Evolutionary conservation across 1,140 invertebrate species (phyloP), one percentile per base, ranked within the genome.

Genomic region (Diorhabda elongata): DNA sequence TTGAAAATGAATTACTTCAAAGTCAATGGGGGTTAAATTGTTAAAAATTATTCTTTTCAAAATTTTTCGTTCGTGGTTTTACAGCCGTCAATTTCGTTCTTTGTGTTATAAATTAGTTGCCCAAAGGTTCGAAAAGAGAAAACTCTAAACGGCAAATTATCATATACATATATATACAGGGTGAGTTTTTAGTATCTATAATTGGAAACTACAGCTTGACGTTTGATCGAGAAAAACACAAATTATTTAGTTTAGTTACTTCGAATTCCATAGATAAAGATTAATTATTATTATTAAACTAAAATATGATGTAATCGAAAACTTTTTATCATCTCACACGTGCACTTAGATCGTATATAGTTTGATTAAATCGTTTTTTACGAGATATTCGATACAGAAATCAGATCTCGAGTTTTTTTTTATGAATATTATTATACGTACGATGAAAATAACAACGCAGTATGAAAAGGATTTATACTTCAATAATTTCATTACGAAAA

Each of bases 391-490:
- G 26, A 58, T 58, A 58, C 26, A 9, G 57, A 58, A 58, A 58
- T 58, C 57, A 60, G 58, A 60, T 60, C 58, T 60, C 26, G 42
- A 5, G 26, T 11, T 58, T 26, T 26, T 11, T 26, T 26, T 26
- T 26, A 26, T 26, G 26, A 26, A 26, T 26, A 26, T 26, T 26
- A 26, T 26, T 26, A 26, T 26, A 26, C 26, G 26, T 26, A 1
- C 26, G 26, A 26, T 26, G 1, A 26, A 26, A 26, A 26, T 26
- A 26, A 26, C 26, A 26, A 26, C 26, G 26, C 26, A 1, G 26
- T 26, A 26, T 26, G 26, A 8, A 60, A 26, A 60, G 58, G 58
- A 60, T 60, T 60, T 60, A 60, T 26, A 42, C 58, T 60, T 41
- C 26, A 41, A 11, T 60, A 42, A 7, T 6, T 42, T 8, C 6